Evolutionary conservation across 2,888 invertebrate species (phyloP).

Genomic region (Amiota minor): DNA sequence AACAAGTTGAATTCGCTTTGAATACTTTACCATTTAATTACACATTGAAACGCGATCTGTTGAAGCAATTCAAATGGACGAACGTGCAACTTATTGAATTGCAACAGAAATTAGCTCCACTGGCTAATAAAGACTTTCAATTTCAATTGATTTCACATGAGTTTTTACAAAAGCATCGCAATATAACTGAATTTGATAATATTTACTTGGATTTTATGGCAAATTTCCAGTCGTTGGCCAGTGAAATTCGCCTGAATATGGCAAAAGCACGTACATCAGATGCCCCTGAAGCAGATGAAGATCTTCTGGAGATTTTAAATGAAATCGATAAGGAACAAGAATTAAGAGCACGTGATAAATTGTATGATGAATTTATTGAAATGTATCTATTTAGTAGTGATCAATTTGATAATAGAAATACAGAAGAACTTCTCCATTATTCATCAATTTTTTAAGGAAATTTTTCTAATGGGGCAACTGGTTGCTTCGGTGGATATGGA

Average conservation of each 20-base stretch:
- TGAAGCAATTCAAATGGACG: conserved; percentile 43
- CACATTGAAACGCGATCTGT: conserved; percentile 43
- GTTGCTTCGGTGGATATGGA: background rate
- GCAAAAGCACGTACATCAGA: background rate
- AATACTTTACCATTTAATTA: conserved; percentile 33
- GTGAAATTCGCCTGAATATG: conserved; percentile 35
- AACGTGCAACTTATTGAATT: conserved; percentile 45
- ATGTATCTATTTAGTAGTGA: conserved; percentile 48
- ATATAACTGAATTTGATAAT: conserved; percentile 50
- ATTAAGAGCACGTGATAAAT: conserved; percentile 48
- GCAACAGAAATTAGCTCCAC: conserved; percentile 38
- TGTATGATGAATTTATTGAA: conserved; percentile 56
- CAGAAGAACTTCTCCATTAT: conserved; percentile 36
- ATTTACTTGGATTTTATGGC: conserved; percentile 50
- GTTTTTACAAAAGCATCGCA: conserved; percentile 42
- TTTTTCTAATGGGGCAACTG: background rate
- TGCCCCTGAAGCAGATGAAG: conserved; percentile 31
- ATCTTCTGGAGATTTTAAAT: conserved; percentile 47
- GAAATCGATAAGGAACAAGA: conserved; percentile 48
- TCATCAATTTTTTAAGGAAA: conserved; percentile 8
- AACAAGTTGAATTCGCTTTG: conserved; percentile 35
- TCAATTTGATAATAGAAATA: conserved; percentile 29
- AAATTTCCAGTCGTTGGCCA: conserved; percentile 40
- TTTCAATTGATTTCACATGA: conserved; percentile 50
- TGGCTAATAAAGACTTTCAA: conserved; percentile 37